Evolutionary conservation across 1,140 invertebrate species (phyloP), one percentile per base, ranked within the genome.

Genomic region (Zaprionus africanus): DNA sequence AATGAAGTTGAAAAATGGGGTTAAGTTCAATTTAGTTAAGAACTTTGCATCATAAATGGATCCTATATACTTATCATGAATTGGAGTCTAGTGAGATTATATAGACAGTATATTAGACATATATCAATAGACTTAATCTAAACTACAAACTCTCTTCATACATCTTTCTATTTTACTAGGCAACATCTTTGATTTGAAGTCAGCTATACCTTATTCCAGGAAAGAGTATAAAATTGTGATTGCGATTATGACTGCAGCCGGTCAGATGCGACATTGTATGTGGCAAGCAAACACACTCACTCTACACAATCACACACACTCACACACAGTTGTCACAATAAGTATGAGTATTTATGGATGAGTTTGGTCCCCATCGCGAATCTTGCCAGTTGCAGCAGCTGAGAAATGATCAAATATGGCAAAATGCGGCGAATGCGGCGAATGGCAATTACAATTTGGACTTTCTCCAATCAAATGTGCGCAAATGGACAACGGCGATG

Each of bases 401-500:
- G 51, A 49, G 66, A 75, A 58, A 70, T 75, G 36, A 69, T 70
- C 67, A 76, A 76, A 79, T 66, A 49, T 64, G 54, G 38, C 28
- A 68, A 68, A 67, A 24, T 51, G 46, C 34, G 26, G 49, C 46
- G 17, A 54, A 70, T 53, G 38, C 58, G 65, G 81, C 62, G 66
- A 76, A 67, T 66, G 71, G 71, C 80, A 82, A 60, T 63, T 84
- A 79, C 67, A 71, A 61, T 59, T 71, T 60, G 54, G 56, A 76
- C 73, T 76, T 76, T 76, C 73, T 71, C 73, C 73, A 64, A 76
- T 71, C 73, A 71, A 59, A 64, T 46, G 59, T 34, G 28, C 64
- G n/a, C 46, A 68, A 59, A 61, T 68, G 43, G 57, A 62, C 58
- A 74, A 22, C 49, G 36, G 6, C 31, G 31, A 56, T 24, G 26